Evolutionary conservation across 1,140 invertebrate genomes (phyloP).

Genomic region (Pemphigus obesinymphae): DNA sequence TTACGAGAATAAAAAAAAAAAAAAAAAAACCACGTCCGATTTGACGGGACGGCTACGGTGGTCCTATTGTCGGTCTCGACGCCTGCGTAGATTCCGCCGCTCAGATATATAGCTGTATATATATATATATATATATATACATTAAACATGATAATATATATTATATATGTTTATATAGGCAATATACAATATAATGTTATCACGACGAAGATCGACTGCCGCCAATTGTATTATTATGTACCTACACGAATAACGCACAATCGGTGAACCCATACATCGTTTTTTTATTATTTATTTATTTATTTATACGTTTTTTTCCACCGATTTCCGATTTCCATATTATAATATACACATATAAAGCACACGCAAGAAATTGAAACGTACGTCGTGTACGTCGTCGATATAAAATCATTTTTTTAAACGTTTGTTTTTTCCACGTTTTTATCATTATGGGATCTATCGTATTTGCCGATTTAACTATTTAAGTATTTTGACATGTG

Average conservation of each 20-base stretch:
- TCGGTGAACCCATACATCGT: no score
- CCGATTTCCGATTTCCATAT: neutral
- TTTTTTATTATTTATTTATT: no score
- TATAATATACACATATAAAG: neutral
- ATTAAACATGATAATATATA: neutral
- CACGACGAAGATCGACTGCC: neutral
- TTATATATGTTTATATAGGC: neutral
- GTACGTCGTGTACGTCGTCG: no score
- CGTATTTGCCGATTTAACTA: neutral
- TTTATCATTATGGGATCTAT: neutral
- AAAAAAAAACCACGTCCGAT: neutral
- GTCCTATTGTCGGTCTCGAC: neutral
- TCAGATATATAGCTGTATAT: no score
- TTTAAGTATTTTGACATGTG: neutral
- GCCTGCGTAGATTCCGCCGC: neutral
- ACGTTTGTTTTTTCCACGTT: neutral
- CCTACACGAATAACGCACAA: no score
- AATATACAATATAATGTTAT: neutral
- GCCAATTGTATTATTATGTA: no score
- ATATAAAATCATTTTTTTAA: no score
- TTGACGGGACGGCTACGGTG: neutral
- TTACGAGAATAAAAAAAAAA: no score
- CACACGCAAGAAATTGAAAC: neutral
- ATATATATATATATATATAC: no score
- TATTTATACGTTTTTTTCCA: neutral